A percentile compares a stretch with the other conserved stretches of the same genome.
Evolutionary conservation across 2,113 vertebrate species (phyloP).

Genomic region (Phainopepla nitens): DNA sequence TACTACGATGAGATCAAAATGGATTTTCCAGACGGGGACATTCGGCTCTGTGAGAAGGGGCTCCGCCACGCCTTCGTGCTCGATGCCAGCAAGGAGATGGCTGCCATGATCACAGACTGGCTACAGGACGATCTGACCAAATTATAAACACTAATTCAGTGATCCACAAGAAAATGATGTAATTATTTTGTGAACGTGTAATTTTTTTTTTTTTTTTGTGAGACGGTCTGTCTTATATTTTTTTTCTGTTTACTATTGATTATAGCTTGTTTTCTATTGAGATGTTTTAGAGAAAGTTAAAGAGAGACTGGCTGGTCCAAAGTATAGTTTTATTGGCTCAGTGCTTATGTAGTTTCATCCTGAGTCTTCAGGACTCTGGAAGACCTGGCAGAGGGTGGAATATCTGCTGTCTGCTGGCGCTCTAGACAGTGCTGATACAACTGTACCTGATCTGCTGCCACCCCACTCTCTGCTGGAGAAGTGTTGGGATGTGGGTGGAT

Average conservation of each 20-base stretch:
- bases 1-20: slow-evolving; percentile 89
- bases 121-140: slow-evolving; percentile 71
- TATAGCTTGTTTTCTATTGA: slow-evolving; percentile 30
- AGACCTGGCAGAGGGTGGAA: neutral
- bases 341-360: neutral
- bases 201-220: slow-evolving; percentile 1
- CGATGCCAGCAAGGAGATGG: slow-evolving; percentile 78
- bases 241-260: neutral
- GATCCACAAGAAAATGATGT: neutral
- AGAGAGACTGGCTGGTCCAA: slow-evolving; percentile 40
- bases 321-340: slow-evolving; percentile 23
- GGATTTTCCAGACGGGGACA: slow-evolving; percentile 86
- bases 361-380: neutral
- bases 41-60: slow-evolving; percentile 85
- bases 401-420: neutral
- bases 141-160: slow-evolving; percentile 25
- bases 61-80: slow-evolving; percentile 87
- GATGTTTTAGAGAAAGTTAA: neutral
- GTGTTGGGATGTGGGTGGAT: neutral
- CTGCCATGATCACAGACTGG: slow-evolving; percentile 82
- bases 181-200: slow-evolving; percentile 15
- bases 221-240: neutral
- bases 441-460: neutral
- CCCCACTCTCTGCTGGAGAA: neutral
- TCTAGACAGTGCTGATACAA: neutral